Evolutionary conservation across 2,888 invertebrate genomes (phyloP).

Genomic region (Drosophila falleni): DNA sequence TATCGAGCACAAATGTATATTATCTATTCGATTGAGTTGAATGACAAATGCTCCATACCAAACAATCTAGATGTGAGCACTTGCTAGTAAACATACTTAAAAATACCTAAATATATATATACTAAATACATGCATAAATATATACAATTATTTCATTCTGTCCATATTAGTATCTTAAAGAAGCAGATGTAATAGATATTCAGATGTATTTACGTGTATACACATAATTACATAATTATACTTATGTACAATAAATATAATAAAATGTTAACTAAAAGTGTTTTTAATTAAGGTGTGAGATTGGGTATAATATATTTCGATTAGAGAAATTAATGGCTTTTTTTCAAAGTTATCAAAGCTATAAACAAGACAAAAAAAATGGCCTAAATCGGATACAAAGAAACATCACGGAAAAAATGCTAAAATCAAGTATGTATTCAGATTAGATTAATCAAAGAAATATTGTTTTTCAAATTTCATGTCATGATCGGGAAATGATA

Average conservation of each 20-base stretch:
- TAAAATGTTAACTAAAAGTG: slow-evolving; percentile 55
- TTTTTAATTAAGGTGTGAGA: background rate
- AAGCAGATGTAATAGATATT: slow-evolving; percentile 45
- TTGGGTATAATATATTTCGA: background rate
- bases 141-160: slow-evolving; percentile 51
- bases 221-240: slow-evolving; percentile 40
- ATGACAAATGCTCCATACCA: slow-evolving; percentile 19
- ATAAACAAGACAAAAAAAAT: too few species aligned
- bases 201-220: slow-evolving; percentile 31
- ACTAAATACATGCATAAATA: slow-evolving; percentile 13
- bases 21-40: slow-evolving; percentile 27
- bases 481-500: background rate
- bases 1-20: slow-evolving; percentile 55
- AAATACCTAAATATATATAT: slow-evolving; percentile 13
- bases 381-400: too few species aligned
- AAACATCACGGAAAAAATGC: too few species aligned
- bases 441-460: background rate
- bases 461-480: background rate
- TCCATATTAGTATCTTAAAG: slow-evolving; percentile 61
- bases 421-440: background rate
- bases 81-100: slow-evolving; percentile 24
- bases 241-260: slow-evolving; percentile 75
- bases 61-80: slow-evolving; percentile 16
- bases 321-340: background rate
- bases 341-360: too few species aligned